These are phyloP conservation scores for Mugil cephalus DNA, from an alignment of 2,113 vertebrate genomes.

Conservation along the genomic window DNA sequence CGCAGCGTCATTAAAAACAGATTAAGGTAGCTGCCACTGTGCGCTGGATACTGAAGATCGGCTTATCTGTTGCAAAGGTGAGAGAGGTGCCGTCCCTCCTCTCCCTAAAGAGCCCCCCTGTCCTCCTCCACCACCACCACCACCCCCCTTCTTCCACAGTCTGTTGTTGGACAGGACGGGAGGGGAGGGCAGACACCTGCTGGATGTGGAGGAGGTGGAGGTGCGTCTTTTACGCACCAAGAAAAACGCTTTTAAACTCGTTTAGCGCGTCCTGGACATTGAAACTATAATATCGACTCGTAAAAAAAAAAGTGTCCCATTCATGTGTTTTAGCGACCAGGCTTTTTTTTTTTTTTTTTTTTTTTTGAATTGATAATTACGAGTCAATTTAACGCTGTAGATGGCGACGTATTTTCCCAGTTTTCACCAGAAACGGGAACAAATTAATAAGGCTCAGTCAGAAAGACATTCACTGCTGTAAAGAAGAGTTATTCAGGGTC, in stretches of 20 bases:
- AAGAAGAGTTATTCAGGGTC: no score
- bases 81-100: slow-evolving; percentile 49
- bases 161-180: slow-evolving; percentile 10
- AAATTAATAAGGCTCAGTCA: no score
- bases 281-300: no score
- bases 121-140: neutral
- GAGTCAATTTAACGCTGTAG: no score
- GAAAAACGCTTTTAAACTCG: neutral
- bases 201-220: slow-evolving; percentile 24
- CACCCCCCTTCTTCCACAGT: neutral
- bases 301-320: no score
- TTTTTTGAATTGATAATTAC: no score
- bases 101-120: neutral
- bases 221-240: slow-evolving; percentile 18
- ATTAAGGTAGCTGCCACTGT: slow-evolving; percentile 80
- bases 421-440: no score
- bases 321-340: no score
- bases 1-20: slow-evolving; percentile 83
- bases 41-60: slow-evolving; percentile 55
- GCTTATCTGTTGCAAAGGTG: slow-evolving; percentile 77
- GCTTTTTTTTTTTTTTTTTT: no score
- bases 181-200: slow-evolving; percentile 60
- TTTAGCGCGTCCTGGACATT: no score
- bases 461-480: no score
- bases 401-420: no score